Percentiles rank a stretch among this genome's conserved stretches.
These are phyloP conservation scores for Bombus confusus DNA, from an alignment of 1,140 invertebrate species.

Conservation along the genomic window DNA sequence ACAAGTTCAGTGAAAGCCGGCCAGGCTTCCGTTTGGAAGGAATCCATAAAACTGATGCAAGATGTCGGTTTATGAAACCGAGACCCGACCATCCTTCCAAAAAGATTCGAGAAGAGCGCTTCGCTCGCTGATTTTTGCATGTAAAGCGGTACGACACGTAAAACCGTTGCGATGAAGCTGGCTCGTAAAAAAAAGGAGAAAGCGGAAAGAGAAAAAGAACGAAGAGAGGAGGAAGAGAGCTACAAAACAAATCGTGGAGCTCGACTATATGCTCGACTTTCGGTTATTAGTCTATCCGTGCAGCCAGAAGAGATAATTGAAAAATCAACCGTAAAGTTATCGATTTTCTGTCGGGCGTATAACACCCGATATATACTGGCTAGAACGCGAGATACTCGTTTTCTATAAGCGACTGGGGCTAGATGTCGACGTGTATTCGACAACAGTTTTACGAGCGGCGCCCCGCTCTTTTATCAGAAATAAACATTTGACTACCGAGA, in stretches of 20 bases:
- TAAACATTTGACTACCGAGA: slow-evolving; percentile 69
- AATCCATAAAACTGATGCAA: slow-evolving; percentile 41
- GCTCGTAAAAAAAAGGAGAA: neutral
- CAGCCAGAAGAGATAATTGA: slow-evolving; percentile 8
- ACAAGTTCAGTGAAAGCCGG: neutral
- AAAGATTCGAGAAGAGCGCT: neutral
- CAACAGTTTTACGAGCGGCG: slow-evolving; percentile 28
- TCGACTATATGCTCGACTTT: neutral
- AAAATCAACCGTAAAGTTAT: slow-evolving; percentile 28
- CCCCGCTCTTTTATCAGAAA: slow-evolving; percentile 71
- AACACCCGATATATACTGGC: neutral
- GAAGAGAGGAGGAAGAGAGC: neutral
- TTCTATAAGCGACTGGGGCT: neutral
- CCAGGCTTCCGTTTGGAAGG: slow-evolving; percentile 27
- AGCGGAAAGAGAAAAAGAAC: no score
- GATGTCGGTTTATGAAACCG: slow-evolving; percentile 27
- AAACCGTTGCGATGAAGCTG: neutral
- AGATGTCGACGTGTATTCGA: neutral
- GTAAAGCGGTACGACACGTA: slow-evolving; percentile 3
- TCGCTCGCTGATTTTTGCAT: slow-evolving; percentile 4
- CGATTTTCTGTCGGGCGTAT: neutral
- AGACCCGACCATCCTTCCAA: neutral
- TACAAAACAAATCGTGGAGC: neutral
- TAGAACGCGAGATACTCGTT: neutral
- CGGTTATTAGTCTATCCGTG: slow-evolving; percentile 19